A percentile compares a stretch with the other conserved stretches of the same genome.
Evolutionary conservation across 2,888 invertebrate genomes (phyloP).

Genomic region (Ormyrus nitidulus): DNA sequence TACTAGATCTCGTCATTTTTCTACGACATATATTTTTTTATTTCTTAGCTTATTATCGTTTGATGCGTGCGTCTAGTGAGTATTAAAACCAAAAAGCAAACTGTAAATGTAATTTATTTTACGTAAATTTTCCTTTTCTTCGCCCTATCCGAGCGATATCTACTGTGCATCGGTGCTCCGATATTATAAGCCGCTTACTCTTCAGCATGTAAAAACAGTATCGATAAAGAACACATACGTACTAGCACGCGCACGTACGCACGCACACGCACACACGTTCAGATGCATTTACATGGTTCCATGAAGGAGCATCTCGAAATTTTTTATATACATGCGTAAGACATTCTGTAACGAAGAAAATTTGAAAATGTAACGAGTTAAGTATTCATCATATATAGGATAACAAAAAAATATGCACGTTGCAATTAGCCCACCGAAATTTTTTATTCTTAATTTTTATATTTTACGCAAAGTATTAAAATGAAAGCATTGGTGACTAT

Average conservation of each 20-base stretch:
- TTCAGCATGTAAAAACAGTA: slow-evolving; percentile 55
- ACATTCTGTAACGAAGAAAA: slow-evolving; percentile 28
- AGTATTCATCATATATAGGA: slow-evolving; percentile 19
- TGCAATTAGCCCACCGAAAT: slow-evolving; percentile 47
- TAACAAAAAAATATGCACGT: slow-evolving; percentile 26
- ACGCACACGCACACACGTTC: slow-evolving; percentile 51
- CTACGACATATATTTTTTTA: slow-evolving; percentile 26
- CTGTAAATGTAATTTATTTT: slow-evolving; percentile 51
- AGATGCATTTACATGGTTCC: slow-evolving; percentile 54
- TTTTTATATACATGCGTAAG: slow-evolving; percentile 30
- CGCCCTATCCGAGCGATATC: slow-evolving; percentile 46
- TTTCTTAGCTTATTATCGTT: slow-evolving; percentile 48
- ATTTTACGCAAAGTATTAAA: slow-evolving; percentile 24
- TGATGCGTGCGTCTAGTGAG: slow-evolving; percentile 56
- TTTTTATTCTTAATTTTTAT: slow-evolving; percentile 27
- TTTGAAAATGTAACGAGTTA: slow-evolving; percentile 36
- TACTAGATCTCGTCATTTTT: slow-evolving; percentile 51
- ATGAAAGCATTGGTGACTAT: slow-evolving; percentile 14
- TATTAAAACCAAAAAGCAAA: slow-evolving; percentile 55
- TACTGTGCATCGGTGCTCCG: slow-evolving; percentile 53
- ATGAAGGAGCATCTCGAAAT: slow-evolving; percentile 32
- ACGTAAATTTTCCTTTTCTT: slow-evolving; percentile 38
- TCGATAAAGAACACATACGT: slow-evolving; percentile 51
- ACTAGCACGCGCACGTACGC: slow-evolving; percentile 52
- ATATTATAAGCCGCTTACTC: slow-evolving; percentile 52